Percentiles rank a stretch among this genome's conserved stretches.
Evolutionary conservation across 2,113 vertebrate genomes (phyloP).

Genomic region (Nothoprocta perdicaria): DNA sequence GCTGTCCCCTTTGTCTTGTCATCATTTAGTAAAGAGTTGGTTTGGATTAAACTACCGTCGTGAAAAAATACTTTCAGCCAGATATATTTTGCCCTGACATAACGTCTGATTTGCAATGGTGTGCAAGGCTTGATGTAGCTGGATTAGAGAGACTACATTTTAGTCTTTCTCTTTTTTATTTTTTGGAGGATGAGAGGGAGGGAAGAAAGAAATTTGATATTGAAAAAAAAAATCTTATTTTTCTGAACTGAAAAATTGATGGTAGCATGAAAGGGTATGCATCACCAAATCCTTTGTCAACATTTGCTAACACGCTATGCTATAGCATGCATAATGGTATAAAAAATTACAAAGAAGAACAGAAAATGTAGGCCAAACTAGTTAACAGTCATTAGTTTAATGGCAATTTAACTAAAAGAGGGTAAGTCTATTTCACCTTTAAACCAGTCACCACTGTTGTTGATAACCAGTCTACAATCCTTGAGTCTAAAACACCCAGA

Average conservation of each 20-base stretch:
- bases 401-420: background rate
- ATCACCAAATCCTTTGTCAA: background rate
- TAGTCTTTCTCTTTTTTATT: background rate
- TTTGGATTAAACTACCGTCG: constrained; percentile 39
- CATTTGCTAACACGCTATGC: background rate
- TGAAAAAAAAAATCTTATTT: background rate
- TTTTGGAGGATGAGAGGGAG: background rate
- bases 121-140: constrained; percentile 7
- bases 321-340: background rate
- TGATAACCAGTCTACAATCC: background rate
- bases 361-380: background rate
- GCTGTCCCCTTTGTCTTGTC: constrained; percentile 35
- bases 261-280: background rate
- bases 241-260: constrained; percentile 26
- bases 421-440: background rate
- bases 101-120: constrained; percentile 10
- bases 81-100: constrained; percentile 7
- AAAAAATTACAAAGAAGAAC: background rate
- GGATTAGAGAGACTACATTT: background rate
- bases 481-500: background rate
- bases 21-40: constrained; percentile 55
- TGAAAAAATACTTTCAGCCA: constrained; percentile 50
- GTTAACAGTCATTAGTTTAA: background rate
- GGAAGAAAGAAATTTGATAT: background rate
- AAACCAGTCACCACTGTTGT: background rate